Conservation (phyloP, 1,140 invertebrate species). For the Bombus pascuorum region DNA sequence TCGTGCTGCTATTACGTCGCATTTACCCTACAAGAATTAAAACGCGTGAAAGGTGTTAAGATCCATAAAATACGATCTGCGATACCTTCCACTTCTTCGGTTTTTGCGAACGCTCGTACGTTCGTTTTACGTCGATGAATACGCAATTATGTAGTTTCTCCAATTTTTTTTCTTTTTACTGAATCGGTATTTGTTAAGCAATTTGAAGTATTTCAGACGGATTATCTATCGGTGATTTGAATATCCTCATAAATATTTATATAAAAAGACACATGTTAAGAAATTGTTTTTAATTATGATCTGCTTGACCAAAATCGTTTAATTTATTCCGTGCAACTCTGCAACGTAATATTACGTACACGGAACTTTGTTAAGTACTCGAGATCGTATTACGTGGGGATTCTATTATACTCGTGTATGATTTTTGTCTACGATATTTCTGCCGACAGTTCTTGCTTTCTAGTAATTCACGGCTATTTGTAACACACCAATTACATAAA, state of each 20-base stretch:
- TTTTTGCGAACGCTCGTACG: background rate
- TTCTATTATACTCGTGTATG: conserved; percentile 39
- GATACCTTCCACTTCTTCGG: background rate
- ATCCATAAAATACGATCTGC: conserved; percentile 3
- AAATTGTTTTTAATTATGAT: conserved; percentile 44
- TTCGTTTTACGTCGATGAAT: background rate
- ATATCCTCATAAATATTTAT: conserved; percentile 40
- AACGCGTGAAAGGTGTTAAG: conserved; percentile 7
- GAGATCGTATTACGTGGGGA: conserved; percentile 47
- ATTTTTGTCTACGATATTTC: conserved; percentile 42
- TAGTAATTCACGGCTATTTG: conserved; percentile 43
- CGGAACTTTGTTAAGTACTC: conserved; percentile 53
- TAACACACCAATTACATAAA: conserved; percentile 52
- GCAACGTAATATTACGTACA: conserved; percentile 49
- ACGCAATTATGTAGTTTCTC: conserved; percentile 7
- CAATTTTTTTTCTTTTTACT: background rate
- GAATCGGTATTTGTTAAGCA: background rate
- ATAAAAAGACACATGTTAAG: conserved; percentile 30
- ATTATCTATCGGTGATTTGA: conserved; percentile 14
- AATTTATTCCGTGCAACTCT: background rate
- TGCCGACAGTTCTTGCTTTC: conserved; percentile 45
- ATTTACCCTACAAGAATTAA: background rate
- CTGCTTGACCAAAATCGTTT: conserved; percentile 31
- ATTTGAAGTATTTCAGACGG: background rate
- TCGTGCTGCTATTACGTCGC: background rate